Evolutionary conservation across 1,140 invertebrate genomes (phyloP), one percentile per base, ranked within the genome.

Genomic region (Drosophila aff.): DNA sequence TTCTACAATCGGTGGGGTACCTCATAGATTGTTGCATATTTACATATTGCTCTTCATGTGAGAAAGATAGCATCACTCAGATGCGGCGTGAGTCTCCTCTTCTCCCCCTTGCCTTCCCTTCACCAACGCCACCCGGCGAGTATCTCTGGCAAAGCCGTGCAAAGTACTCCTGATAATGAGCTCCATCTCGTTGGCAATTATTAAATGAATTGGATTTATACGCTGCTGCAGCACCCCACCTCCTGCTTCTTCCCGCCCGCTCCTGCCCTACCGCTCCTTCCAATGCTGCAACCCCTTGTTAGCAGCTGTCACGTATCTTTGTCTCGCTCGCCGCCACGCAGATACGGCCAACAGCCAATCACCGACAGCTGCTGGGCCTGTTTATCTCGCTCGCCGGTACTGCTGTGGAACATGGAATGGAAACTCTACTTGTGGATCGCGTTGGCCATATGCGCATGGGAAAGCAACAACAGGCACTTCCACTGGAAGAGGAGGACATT

Each of bases 191-290:
- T 79, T 92, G 90, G 90, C 90, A 92, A 92, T 92, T 92, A 92
- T 92, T 84, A 92, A 92, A 92, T 92, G 90, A 92, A 92, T 92
- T 92, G 90, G 90, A 92, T 92, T 92, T 92, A 86, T 92, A 76
- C 66, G 62, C 58, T 68, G 79, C 76, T 44, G 40, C 68, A 69
- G 15, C 73, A 63, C 5, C 47, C 65, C n/a, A 26, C 33, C 21
- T 31, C 41, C 4, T 31, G 40, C 61, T 49, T 10, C 40, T 18
- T 33, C 11, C 23, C 16, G 10, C 10, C 55, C 2, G 41, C 7
- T 44, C 46, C 21, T 47, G 52, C 21, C 28, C 33, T 16, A 2
- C 21, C 49, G 49, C 46, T 44, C 58, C 28, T 46, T 40, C 38
- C 44, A 23, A 18, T 26, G 18, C 41, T 50, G 36, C 64, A 66